These are phyloP conservation scores for Timema cristinae DNA, from an alignment of 2,888 invertebrate species.

Conservation along the genomic window DNA sequence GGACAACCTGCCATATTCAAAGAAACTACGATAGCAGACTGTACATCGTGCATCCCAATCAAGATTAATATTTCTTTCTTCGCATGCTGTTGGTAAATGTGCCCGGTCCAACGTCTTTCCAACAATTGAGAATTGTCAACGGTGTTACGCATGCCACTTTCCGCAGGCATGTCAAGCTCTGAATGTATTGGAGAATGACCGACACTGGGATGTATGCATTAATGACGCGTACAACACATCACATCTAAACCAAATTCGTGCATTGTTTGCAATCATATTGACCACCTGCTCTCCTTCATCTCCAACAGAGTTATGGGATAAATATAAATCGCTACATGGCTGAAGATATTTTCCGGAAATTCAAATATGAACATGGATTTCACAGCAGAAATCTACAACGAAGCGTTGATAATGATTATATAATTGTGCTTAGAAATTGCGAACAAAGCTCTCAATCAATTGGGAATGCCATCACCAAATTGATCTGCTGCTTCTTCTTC, in stretches of 20 bases:
- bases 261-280: conserved; percentile 33
- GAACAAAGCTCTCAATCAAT: conserved; percentile 16
- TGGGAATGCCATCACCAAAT: conserved; percentile 22
- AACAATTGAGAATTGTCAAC: conserved; percentile 21
- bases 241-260: conserved; percentile 24
- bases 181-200: conserved; percentile 24
- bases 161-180: conserved; percentile 21
- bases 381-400: conserved; percentile 20
- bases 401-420: conserved; percentile 24
- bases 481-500: conserved; percentile 17
- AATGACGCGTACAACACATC: conserved; percentile 20
- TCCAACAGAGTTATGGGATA: conserved; percentile 33
- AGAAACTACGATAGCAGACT: conserved; percentile 6
- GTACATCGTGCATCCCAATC: conserved; percentile 20
- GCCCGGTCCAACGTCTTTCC: conserved; percentile 17
- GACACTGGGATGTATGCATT: conserved; percentile 20
- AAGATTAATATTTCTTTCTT: conserved; percentile 20
- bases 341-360: conserved; percentile 26
- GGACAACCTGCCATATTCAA: conserved; percentile 18
- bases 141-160: conserved; percentile 17
- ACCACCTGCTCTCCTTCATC: conserved; percentile 33
- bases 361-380: conserved; percentile 27
- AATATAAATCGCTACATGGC: conserved; percentile 17
- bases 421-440: conserved; percentile 20
- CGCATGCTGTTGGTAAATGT: conserved; percentile 20